Percentiles rank a stretch among this genome's conserved stretches.
These are phyloP conservation scores for Gari tellinella DNA, from an alignment of 2,888 invertebrate genomes.

Conservation along the genomic window DNA sequence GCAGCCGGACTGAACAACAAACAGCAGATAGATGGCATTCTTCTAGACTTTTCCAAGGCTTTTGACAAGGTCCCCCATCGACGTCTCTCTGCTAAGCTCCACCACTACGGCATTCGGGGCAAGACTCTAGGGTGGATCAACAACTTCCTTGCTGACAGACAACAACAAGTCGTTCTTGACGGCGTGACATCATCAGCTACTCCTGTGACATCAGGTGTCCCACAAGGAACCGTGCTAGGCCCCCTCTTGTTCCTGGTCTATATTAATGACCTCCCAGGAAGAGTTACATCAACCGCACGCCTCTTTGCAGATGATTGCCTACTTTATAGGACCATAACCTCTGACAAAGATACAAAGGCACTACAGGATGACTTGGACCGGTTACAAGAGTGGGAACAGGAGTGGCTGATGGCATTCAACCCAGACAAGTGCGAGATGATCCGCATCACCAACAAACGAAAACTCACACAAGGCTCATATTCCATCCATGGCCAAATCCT, in stretches of 20 bases:
- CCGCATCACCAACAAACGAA: constrained; percentile 26
- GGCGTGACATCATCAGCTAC: too few species aligned
- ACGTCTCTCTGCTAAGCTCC: constrained; percentile 1
- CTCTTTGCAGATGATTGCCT: too few species aligned
- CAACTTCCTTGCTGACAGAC: too few species aligned
- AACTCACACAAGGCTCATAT: neutral
- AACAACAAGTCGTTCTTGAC: too few species aligned
- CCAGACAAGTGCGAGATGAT: constrained; percentile 47
- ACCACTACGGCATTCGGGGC: neutral
- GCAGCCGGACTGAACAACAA: neutral
- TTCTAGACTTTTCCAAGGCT: constrained; percentile 15
- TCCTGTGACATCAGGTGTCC: too few species aligned
- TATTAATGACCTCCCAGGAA: too few species aligned
- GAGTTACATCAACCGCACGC: too few species aligned
- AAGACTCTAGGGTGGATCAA: neutral
- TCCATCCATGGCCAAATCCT: constrained; percentile 23
- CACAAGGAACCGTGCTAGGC: too few species aligned
- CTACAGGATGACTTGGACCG: too few species aligned
- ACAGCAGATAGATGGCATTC: constrained; percentile 14
- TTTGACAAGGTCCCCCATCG: constrained; percentile 22
- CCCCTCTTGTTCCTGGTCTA: too few species aligned
- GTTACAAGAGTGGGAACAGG: constrained; percentile 7
- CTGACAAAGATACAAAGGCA: too few species aligned
- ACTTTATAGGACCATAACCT: too few species aligned
- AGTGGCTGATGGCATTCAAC: constrained; percentile 17